Percentiles rank a stretch among this genome's conserved stretches.
Evolutionary conservation across 2,888 invertebrate genomes (phyloP).

Genomic region (Autographa gamma): DNA sequence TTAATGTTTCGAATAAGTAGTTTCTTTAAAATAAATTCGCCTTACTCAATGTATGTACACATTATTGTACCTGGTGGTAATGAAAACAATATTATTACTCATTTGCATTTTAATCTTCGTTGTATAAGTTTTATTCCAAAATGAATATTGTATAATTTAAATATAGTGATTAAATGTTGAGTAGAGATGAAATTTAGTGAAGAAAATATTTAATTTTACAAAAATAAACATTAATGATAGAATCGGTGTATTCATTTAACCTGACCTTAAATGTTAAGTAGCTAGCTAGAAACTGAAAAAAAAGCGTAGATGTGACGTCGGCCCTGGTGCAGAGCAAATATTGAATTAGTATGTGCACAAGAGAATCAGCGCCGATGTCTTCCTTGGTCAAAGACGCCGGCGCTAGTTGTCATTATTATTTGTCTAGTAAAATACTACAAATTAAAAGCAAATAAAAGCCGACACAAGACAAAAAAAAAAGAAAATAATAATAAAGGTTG

Average conservation of each 20-base stretch:
- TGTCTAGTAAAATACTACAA: too few relatives aligned
- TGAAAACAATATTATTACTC: constrained; percentile 52
- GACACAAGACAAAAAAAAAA: too few relatives aligned
- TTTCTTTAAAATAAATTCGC: constrained; percentile 6
- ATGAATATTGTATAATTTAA: constrained; percentile 64
- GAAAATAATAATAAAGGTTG: too few relatives aligned
- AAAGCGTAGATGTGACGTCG: too few relatives aligned
- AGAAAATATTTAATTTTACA: constrained; percentile 67
- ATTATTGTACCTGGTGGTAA: constrained; percentile 47
- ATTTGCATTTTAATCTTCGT: constrained; percentile 67
- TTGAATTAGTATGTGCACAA: too few relatives aligned
- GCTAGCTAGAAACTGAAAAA: too few relatives aligned
- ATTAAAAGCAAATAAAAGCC: too few relatives aligned
- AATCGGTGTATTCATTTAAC: constrained; percentile 34
- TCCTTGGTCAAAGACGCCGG: too few relatives aligned
- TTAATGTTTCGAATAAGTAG: constrained; percentile 24
- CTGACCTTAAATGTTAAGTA: neutral
- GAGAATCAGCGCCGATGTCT: too few relatives aligned
- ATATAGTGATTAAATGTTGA: constrained; percentile 55
- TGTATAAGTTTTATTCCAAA: constrained; percentile 73
- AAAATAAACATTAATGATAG: constrained; percentile 63
- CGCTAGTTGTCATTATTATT: too few relatives aligned
- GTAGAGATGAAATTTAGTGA: constrained; percentile 55
- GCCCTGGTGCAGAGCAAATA: too few relatives aligned
- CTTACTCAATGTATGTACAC: constrained; percentile 32